Conservation (phyloP, 2,888 invertebrate species). For the Helobdella robusta region DNA sequence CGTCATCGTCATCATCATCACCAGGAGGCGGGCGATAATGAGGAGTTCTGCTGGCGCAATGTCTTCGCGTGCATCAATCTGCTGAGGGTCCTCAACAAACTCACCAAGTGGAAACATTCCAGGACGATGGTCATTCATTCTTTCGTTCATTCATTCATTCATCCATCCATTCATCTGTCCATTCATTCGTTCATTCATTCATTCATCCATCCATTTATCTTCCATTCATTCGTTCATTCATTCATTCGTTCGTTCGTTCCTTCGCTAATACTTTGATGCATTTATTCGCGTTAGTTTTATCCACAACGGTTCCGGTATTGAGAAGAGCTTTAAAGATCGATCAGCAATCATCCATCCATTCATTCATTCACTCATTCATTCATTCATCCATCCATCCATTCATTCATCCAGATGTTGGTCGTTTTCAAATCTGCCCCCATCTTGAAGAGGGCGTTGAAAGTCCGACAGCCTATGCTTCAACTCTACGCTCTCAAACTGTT, state of each 20-base stretch:
- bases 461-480: constrained; percentile 80
- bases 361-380: no score
- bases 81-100: constrained; percentile 86
- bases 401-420: constrained; percentile 69
- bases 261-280: not conserved
- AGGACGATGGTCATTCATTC: constrained; percentile 57
- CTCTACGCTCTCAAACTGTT: constrained; percentile 90
- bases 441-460: constrained; percentile 82
- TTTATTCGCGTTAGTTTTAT: not conserved
- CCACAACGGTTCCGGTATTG: no score
- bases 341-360: no score
- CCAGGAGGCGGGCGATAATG: constrained; percentile 53
- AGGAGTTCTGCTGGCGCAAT: constrained; percentile 86
- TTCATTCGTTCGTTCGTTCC: no score
- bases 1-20: not conserved
- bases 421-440: constrained; percentile 99
- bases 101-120: constrained; percentile 99
- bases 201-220: constrained; percentile 38
- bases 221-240: no score
- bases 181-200: no score
- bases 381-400: no score
- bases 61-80: constrained; percentile 95
- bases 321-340: not conserved
- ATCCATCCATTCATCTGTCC: no score
- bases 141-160: no score